Conservation (phyloP, 2,113 vertebrate species). For the Sisor rabdophorus region DNA sequence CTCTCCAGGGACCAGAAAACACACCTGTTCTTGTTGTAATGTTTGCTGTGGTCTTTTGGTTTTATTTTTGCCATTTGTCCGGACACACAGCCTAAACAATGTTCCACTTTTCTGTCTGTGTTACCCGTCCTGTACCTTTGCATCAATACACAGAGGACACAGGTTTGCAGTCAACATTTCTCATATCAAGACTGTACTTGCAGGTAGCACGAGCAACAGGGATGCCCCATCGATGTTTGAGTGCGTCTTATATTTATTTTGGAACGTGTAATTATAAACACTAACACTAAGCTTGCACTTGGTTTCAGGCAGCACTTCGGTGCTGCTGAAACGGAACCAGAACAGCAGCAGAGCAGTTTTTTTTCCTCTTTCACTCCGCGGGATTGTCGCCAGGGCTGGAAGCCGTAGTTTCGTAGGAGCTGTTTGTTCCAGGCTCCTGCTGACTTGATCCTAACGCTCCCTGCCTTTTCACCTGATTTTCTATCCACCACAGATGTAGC, state of each 20-base stretch:
- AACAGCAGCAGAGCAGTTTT: neutral
- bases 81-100: no score
- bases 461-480: neutral
- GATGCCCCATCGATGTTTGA: constrained; percentile 1
- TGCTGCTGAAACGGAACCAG: neutral
- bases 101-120: neutral
- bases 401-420: no score
- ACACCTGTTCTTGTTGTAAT: neutral
- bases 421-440: neutral
- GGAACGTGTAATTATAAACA: no score
- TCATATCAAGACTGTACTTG: neutral
- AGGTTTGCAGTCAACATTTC: constrained; percentile 38
- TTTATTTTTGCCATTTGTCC: neutral
- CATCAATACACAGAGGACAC: neutral
- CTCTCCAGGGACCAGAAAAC: constrained; percentile 56
- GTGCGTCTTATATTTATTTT: constrained; percentile 10
- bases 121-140: neutral
- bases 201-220: constrained; percentile 5
- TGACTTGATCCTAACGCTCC: neutral
- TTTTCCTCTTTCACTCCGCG: neutral
- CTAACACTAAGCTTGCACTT: neutral
- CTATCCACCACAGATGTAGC: neutral
- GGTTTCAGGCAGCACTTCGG: neutral
- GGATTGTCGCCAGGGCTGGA: neutral
- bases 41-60: neutral